These are phyloP conservation scores for Serilophus lunatus DNA, from an alignment of 2,113 vertebrate genomes.

Conservation along the genomic window DNA sequence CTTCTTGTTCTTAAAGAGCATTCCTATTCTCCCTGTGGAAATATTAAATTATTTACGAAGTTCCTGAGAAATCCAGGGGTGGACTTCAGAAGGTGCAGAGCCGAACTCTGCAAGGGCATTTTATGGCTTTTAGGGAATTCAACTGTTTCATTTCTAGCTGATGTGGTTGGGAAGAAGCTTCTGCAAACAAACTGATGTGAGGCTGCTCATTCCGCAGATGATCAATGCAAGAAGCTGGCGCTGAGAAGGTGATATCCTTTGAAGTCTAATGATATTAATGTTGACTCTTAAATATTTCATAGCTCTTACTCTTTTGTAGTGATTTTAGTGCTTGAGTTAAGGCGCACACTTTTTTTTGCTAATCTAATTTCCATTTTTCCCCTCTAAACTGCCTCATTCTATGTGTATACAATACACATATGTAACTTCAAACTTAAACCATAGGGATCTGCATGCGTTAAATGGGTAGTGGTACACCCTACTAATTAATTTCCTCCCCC, in stretches of 20 bases:
- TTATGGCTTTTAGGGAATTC: not conserved
- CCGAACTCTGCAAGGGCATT: not conserved
- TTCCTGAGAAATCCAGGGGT: not conserved
- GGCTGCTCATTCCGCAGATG: not conserved
- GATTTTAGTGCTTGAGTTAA: conserved; percentile 5
- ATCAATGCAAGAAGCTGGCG: not conserved
- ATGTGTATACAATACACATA: not conserved
- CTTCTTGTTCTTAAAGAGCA: not conserved
- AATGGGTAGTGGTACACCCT: not conserved
- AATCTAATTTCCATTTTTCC: conserved; percentile 3
- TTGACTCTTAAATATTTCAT: conserved; percentile 47
- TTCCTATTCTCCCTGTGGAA: conserved; percentile 3
- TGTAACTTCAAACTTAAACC: not conserved
- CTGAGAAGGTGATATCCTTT: conserved; percentile 35
- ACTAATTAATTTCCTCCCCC: not conserved
- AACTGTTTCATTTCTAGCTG: not conserved
- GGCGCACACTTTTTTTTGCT: not conserved
- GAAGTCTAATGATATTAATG: conserved; percentile 46
- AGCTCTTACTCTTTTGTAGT: conserved; percentile 22
- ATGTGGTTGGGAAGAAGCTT: conserved; percentile 23
- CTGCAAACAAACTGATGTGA: conserved; percentile 12
- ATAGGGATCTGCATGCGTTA: not conserved
- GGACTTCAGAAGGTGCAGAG: not conserved
- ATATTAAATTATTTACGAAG: conserved; percentile 36
- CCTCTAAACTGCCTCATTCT: not conserved